Evolutionary conservation across 1,140 invertebrate species (phyloP), one percentile per base, ranked within the genome.

Genomic region (Drosophila ambigua): DNA sequence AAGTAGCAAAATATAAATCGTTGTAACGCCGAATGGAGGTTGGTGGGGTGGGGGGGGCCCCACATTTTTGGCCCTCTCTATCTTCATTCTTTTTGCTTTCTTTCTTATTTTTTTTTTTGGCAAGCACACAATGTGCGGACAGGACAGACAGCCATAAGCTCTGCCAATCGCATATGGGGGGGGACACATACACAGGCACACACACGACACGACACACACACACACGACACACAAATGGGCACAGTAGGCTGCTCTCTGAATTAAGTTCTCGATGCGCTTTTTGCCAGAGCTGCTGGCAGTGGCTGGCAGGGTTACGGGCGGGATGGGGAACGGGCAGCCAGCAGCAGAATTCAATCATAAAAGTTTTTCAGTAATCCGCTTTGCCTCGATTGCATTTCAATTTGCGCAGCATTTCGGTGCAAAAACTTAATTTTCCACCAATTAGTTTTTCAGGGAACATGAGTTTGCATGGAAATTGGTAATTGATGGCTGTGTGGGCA

Each of bases 1-100:
- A 88, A 88, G 82, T 87, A 87, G 82, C 79, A 88, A 82, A 88
- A 87, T 88, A 88, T 88, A 87, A 87, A 88, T 87, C 83, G 82
- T 69, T 88, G 73, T 67, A 77, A 74, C 64, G 67, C 68, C 52
- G 51, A 13, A 1, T 2, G 35, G 35, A 39, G 4, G 4, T 11
- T 58, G 51, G 39, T 63, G 51, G 51, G n/a, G n/a, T n/a, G n/a
- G n/a, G n/a, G n/a, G n/a, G n/a, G n/a, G n/a, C n/a, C n/a, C 64
- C 64, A 55, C 51, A 49, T 58, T 68, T 67, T 68, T 69, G 45
- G 64, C 51, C 66, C 66, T 68, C 15, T 41, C 35, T 26, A 3
- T 7, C 28, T 31, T 39, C 16, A n/a, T 11, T 15, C 35, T 26
- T 11, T 28, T 9, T 35, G 53, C 16, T 23, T 54, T 16, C n/a